These are phyloP conservation scores for Drosophila mettleri DNA, from an alignment of 2,888 invertebrate genomes.

Conservation along the genomic window DNA sequence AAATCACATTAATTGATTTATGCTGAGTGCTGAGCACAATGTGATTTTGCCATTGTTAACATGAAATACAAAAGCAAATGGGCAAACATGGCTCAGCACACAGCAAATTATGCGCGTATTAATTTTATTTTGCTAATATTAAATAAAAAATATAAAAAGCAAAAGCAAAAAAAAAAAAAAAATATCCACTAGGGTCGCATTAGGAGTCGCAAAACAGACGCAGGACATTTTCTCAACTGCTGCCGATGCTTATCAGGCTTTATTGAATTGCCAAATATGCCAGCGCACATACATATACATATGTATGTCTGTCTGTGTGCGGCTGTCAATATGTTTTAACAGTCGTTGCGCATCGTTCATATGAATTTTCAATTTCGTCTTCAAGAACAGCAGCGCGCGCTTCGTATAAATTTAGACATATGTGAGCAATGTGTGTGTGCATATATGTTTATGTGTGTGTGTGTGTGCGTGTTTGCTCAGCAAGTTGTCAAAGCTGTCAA, in stretches of 20 bases:
- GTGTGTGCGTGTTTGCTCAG: slow-evolving; percentile 37
- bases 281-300: slow-evolving; percentile 10
- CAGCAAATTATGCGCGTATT: slow-evolving; percentile 42
- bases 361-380: slow-evolving; percentile 75
- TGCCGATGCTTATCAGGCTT: slow-evolving; percentile 59
- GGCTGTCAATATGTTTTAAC: slow-evolving; percentile 34
- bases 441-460: slow-evolving; percentile 25
- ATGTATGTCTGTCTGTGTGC: background rate
- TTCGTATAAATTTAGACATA: slow-evolving; percentile 66
- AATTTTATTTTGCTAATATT: slow-evolving; percentile 21
- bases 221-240: slow-evolving; percentile 59
- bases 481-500: slow-evolving; percentile 79
- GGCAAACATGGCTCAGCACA: slow-evolving; percentile 16
- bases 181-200: slow-evolving; percentile 18
- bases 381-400: slow-evolving; percentile 53
- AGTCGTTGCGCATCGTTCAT: slow-evolving; percentile 42
- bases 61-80: slow-evolving; percentile 52
- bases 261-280: slow-evolving; percentile 71
- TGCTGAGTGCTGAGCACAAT: slow-evolving; percentile 21
- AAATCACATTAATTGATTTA: slow-evolving; percentile 69
- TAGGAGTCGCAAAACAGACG: slow-evolving; percentile 49
- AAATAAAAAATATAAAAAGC: background rate
- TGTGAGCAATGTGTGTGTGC: slow-evolving; percentile 24
- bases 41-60: slow-evolving; percentile 31
- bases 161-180: background rate